Evolutionary conservation across 1,140 invertebrate species (phyloP).

Genomic region (Drosophila insularis): DNA sequence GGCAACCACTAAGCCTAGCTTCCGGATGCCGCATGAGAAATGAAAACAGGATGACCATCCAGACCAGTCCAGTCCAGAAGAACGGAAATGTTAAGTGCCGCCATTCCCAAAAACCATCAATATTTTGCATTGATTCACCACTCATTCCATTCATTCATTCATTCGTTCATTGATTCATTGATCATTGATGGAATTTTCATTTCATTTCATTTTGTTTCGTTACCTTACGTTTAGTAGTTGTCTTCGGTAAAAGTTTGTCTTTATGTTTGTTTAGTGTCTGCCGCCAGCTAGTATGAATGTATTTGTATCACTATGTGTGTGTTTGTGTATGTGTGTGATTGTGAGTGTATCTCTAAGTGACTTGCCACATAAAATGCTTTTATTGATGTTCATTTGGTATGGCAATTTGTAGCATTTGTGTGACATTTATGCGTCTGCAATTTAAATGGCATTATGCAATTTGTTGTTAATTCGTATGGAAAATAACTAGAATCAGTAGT

Average conservation of each 20-base stretch:
- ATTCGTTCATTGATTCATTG: conserved; percentile 50
- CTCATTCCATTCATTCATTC: conserved; percentile 12
- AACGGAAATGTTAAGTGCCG: conserved; percentile 77
- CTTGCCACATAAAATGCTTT: conserved; percentile 79
- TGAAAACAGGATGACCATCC: conserved; percentile 15
- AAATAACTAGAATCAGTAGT: neutral
- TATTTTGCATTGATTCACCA: neutral
- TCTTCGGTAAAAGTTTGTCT: conserved; percentile 39
- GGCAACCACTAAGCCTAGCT: neutral
- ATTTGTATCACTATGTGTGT: conserved; percentile 10
- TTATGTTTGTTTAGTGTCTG: conserved; percentile 65
- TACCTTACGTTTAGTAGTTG: conserved; percentile 10
- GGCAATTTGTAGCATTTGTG: conserved; percentile 78
- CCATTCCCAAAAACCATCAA: conserved; percentile 8
- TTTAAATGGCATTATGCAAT: conserved; percentile 73
- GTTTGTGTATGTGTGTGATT: conserved; percentile 31
- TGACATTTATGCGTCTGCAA: conserved; percentile 78
- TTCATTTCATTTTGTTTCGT: conserved; percentile 57
- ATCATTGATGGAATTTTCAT: conserved; percentile 76
- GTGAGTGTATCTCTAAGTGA: conserved; percentile 53
- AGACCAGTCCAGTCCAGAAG: conserved; percentile 31
- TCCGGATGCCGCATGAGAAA: conserved; percentile 19
- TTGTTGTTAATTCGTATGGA: conserved; percentile 42
- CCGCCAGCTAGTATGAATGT: conserved; percentile 15
- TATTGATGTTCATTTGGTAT: conserved; percentile 78